phyloP scores from a whole-genome alignment of 2,797 vertebrate species.

The Lutra lutra region DNA sequence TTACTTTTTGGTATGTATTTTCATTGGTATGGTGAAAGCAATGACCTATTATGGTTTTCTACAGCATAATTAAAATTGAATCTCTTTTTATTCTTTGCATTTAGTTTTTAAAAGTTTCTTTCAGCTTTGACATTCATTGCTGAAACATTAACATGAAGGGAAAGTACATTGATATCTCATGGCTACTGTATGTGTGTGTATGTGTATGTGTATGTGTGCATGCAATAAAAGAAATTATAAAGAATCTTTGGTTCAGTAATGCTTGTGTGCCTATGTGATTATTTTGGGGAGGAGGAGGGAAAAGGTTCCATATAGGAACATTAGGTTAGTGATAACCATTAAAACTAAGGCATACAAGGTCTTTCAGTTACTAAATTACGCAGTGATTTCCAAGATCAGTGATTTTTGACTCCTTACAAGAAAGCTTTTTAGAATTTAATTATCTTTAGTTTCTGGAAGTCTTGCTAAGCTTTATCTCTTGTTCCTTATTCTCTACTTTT shows the following conservation, averaged over 20 bases:
- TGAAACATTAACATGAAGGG: neutral
- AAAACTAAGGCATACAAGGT: neutral
- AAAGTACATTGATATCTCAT: neutral
- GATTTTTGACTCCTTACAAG: neutral
- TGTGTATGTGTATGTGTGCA: neutral
- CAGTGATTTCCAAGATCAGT: neutral
- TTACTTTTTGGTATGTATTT: slow-evolving; percentile 22
- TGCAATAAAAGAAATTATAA: slow-evolving; percentile 12
- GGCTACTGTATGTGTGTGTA: neutral
- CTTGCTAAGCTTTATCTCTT: neutral
- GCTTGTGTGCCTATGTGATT: neutral
- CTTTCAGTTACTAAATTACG: slow-evolving; percentile 10
- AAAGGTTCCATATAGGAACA: neutral
- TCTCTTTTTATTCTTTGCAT: slow-evolving; percentile 18
- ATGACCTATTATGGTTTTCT: neutral
- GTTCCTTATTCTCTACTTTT: neutral
- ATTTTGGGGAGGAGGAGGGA: neutral
- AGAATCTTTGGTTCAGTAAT: neutral
- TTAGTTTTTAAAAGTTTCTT: slow-evolving; percentile 38
- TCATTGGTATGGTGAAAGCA: neutral
- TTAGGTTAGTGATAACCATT: neutral
- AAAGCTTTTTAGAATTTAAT: neutral
- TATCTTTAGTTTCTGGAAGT: slow-evolving; percentile 21
- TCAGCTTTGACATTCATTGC: neutral
- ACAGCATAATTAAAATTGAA: neutral